Conservation (phyloP, 2,797 vertebrate species). For the Amblyraja radiata region DNA sequence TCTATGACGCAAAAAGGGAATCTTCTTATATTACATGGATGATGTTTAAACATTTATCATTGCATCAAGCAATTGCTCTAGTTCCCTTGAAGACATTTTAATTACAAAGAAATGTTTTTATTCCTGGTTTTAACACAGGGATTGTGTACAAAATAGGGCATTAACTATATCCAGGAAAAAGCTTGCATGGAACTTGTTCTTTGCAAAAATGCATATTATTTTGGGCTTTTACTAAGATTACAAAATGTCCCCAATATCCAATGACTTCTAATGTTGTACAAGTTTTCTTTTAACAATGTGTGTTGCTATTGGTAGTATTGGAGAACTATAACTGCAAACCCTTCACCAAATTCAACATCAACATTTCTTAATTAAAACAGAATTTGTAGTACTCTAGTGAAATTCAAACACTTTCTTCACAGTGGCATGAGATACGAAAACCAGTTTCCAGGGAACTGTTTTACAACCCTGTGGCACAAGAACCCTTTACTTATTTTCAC, state of each 20-base stretch:
- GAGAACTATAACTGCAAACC: neutral
- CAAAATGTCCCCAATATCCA: neutral
- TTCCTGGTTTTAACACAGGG: neutral
- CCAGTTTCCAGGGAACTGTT: neutral
- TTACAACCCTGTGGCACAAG: neutral
- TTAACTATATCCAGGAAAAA: neutral
- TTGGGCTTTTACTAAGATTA: neutral
- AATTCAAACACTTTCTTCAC: constrained; percentile 40
- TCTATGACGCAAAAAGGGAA: too few relatives aligned
- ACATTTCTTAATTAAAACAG: neutral
- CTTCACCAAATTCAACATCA: neutral
- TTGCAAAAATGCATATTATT: neutral
- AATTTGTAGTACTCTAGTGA: neutral
- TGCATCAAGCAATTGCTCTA: neutral
- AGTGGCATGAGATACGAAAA: constrained; percentile 17
- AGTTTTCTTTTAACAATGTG: neutral
- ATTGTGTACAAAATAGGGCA: neutral
- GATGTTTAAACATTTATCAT: neutral
- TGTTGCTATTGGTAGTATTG: too few relatives aligned
- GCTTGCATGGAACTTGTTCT: neutral
- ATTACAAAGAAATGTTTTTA: neutral
- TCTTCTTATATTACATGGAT: neutral
- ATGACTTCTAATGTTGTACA: neutral
- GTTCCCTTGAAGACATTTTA: neutral
- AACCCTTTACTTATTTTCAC: constrained; percentile 27